These are phyloP conservation scores for Heliconius himera DNA, from an alignment of 1,140 invertebrate species.

Conservation along the genomic window DNA sequence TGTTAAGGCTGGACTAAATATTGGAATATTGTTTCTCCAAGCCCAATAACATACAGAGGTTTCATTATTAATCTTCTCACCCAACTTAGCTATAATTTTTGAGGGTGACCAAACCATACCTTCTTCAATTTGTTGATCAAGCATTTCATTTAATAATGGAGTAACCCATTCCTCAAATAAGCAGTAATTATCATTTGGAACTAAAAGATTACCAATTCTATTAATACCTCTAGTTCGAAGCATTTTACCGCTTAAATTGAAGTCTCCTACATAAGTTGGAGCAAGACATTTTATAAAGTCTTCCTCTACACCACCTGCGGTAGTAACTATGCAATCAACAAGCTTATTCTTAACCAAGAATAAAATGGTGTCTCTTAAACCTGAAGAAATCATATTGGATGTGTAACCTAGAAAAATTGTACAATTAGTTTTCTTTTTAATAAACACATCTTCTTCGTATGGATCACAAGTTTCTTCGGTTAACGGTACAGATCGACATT, in stretches of 20 bases:
- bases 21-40: conserved; percentile 97
- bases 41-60: conserved; percentile 99
- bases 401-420: conserved; percentile 99
- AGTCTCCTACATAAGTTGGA: conserved; percentile 96
- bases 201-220: conserved; percentile 97
- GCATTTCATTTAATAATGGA: conserved; percentile 95
- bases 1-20: conserved; percentile 98
- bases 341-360: conserved; percentile 93
- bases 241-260: conserved; percentile 89
- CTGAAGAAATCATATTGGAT: conserved; percentile 98
- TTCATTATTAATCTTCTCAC: conserved; percentile 94
- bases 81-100: conserved; percentile 84
- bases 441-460: conserved; percentile 90
- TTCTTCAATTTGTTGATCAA: conserved; percentile 92
- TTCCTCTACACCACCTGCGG: conserved; percentile 99
- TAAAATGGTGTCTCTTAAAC: conserved; percentile 94
- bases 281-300: conserved; percentile 99
- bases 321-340: conserved; percentile 98
- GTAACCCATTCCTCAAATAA: conserved; percentile 99
- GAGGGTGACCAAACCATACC: conserved; percentile 96
- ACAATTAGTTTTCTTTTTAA: conserved; percentile 90
- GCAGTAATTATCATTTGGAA: conserved; percentile 99
- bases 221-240: conserved; percentile 96
- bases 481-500: conserved; percentile 85
- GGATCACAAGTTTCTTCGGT: conserved; percentile 85